Conservation (phyloP, 2,888 invertebrate species). For the Onchidella celtica region DNA sequence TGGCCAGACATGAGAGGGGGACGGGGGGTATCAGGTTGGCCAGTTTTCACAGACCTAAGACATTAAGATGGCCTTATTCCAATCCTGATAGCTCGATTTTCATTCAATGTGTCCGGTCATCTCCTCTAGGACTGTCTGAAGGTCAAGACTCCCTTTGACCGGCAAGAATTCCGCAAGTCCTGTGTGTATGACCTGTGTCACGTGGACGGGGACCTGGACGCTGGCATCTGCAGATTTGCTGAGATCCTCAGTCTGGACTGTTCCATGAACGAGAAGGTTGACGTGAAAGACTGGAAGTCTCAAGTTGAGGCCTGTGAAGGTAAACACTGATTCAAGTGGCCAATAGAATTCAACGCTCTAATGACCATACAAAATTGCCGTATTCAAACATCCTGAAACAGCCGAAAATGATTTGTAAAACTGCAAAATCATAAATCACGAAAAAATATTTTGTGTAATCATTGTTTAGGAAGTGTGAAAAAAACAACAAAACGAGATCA, state of each 20-base stretch:
- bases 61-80: no score
- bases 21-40: no score
- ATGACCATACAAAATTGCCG: neutral
- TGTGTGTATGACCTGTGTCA: conserved; percentile 69
- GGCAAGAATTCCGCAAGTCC: conserved; percentile 45
- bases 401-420: no score
- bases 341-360: neutral
- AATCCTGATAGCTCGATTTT: neutral
- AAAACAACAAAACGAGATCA: no score
- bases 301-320: conserved; percentile 60
- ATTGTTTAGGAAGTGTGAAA: no score
- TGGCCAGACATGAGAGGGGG: no score
- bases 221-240: conserved; percentile 36
- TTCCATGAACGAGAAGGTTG: conserved; percentile 52
- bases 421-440: no score
- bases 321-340: conserved; percentile 55
- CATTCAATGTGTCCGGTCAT: neutral
- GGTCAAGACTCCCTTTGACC: conserved; percentile 39
- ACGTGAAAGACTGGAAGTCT: conserved; percentile 55
- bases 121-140: conserved; percentile 60
- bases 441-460: no score
- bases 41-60: no score
- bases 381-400: no score
- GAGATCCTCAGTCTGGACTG: conserved; percentile 61
- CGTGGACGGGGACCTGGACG: conserved; percentile 53